These are phyloP conservation scores for Falco concolor DNA, from an alignment of 2,797 vertebrate genomes.

Conservation along the genomic window DNA sequence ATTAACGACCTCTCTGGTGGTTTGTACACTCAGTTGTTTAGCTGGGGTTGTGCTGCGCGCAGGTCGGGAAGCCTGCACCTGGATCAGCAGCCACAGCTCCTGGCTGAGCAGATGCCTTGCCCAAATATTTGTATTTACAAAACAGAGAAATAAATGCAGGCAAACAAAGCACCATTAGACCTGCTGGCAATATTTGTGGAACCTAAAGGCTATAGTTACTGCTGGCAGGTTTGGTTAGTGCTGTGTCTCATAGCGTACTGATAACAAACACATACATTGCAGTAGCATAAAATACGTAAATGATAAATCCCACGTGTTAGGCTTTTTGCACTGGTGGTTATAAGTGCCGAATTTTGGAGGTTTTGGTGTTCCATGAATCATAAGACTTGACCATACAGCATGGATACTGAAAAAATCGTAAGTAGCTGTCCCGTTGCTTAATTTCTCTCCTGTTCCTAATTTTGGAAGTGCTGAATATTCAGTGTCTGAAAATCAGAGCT, in stretches of 20 bases:
- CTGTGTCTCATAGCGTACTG: neutral
- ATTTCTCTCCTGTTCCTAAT: neutral
- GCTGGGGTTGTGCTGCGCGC: neutral
- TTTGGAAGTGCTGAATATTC: neutral
- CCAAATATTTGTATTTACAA: conserved; percentile 33
- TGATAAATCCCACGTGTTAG: neutral
- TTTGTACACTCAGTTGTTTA: neutral
- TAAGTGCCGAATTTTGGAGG: neutral
- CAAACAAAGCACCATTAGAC: neutral
- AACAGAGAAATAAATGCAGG: neutral
- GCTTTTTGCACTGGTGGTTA: neutral
- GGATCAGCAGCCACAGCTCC: neutral
- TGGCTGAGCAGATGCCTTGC: neutral
- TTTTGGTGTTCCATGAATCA: neutral
- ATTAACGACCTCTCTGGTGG: neutral
- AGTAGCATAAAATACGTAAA: neutral
- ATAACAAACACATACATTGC: neutral
- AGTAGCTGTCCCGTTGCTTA: neutral
- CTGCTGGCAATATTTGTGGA: neutral
- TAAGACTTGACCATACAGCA: neutral
- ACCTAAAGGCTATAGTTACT: neutral
- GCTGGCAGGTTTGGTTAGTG: neutral
- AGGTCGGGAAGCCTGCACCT: neutral
- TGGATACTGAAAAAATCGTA: neutral
- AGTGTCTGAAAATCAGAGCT: neutral